A percentile compares a stretch with the other conserved stretches of the same genome.
Conservation (phyloP, 2,113 vertebrate genomes). For the Ictalurus furcatus region DNA sequence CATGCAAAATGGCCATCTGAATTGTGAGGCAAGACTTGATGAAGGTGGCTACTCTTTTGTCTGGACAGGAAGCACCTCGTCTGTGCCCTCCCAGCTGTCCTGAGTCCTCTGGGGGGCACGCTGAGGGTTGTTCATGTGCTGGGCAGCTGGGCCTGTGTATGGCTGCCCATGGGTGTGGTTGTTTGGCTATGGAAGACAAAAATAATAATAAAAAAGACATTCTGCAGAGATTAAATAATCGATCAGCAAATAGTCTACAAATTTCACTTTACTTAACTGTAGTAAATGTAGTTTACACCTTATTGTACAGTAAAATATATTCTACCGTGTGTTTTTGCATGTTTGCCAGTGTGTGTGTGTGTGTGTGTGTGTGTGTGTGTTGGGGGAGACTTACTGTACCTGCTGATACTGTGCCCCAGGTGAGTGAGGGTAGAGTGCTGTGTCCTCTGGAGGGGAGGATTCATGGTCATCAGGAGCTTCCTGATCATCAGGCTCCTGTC, state of each 20-base stretch:
- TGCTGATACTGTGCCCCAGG: conserved; percentile 94
- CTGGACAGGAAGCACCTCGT: conserved; percentile 88
- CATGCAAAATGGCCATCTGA: not conserved
- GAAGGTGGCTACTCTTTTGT: conserved; percentile 87
- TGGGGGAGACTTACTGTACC: conserved; percentile 66
- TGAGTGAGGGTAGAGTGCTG: conserved; percentile 91
- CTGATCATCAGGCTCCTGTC: conserved; percentile 94
- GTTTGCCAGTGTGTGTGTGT: not conserved
- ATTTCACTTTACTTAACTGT: not conserved
- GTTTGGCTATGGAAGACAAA: conserved; percentile 70
- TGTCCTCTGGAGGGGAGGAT: conserved; percentile 95
- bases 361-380: not conserved
- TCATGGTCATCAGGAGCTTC: conserved; percentile 97
- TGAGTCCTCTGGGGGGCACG: conserved; percentile 92
- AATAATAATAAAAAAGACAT: not conserved
- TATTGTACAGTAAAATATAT: not conserved
- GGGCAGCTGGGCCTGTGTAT: conserved; percentile 95
- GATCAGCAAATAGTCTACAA: not conserved
- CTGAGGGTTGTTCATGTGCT: conserved; percentile 99
- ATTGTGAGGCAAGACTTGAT: conserved; percentile 15
- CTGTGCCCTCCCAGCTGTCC: conserved; percentile 93
- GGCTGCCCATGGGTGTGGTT: conserved; percentile 98
- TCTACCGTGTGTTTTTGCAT: not conserved
- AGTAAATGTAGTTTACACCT: not conserved
- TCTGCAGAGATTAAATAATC: not conserved